phyloP scores from a whole-genome alignment of 1,140 invertebrate genomes.

The Drosophila suzukii region DNA sequence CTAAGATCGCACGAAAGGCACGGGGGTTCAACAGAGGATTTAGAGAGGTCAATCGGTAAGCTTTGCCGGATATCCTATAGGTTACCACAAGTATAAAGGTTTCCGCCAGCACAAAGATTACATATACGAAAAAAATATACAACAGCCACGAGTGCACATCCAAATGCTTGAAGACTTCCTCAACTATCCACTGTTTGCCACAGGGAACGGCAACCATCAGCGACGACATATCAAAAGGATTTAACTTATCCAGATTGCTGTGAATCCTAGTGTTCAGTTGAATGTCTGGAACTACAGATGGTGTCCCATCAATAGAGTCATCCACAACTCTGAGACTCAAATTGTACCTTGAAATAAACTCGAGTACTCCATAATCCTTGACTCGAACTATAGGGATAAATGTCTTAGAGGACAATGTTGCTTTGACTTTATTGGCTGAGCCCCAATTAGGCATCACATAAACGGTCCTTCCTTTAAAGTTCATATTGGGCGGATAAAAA shows the following conservation, averaged over 20 bases:
- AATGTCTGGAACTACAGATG: neutral
- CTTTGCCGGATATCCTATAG: neutral
- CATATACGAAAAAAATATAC: neutral
- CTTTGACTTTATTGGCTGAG: too few species aligned
- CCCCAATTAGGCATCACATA: neutral
- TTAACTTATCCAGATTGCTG: neutral
- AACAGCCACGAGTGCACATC: neutral
- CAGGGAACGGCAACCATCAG: slow-evolving; percentile 42
- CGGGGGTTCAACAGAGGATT: slow-evolving; percentile 37
- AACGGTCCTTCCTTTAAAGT: neutral
- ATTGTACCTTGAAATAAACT: neutral
- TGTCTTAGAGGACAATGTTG: too few species aligned
- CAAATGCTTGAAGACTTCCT: slow-evolving; percentile 22
- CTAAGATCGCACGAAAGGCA: slow-evolving; percentile 33
- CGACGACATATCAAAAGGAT: neutral
- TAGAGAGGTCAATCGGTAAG: neutral
- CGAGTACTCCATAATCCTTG: neutral
- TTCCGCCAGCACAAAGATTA: slow-evolving; percentile 24
- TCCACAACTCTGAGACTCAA: neutral
- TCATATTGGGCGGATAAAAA: neutral
- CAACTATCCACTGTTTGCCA: slow-evolving; percentile 1
- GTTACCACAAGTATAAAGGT: slow-evolving; percentile 3
- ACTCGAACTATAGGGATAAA: neutral
- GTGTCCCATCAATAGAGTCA: neutral
- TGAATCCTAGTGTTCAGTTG: neutral